Percentiles rank a stretch among this genome's conserved stretches.
Conservation (phyloP, 2,113 vertebrate species). For the Romanogobio albipinnatus region DNA sequence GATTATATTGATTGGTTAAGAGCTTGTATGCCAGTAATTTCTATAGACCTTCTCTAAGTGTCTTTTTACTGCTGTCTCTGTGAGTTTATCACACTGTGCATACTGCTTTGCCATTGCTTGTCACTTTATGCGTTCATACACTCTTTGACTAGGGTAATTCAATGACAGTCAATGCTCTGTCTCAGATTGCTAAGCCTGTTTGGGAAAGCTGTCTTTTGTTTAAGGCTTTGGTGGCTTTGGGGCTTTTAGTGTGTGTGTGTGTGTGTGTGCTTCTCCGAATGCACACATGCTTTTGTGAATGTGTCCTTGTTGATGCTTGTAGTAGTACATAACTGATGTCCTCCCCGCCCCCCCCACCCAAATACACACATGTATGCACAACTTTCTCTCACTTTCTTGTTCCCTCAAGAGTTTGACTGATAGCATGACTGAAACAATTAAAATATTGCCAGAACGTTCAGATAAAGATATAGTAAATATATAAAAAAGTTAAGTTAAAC, state of each 20-base stretch:
- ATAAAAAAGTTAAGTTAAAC: not conserved
- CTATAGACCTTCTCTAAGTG: not conserved
- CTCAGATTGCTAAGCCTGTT: constrained; percentile 48
- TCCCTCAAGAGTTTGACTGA: not conserved
- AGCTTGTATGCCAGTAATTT: constrained; percentile 23
- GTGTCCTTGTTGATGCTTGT: not conserved
- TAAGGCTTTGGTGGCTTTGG: constrained; percentile 36
- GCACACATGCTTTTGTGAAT: too few species aligned
- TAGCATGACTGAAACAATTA: not conserved
- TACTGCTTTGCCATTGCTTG: constrained; percentile 2
- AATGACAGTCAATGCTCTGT: constrained; percentile 56
- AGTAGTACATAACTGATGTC: not conserved
- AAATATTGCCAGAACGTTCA: not conserved
- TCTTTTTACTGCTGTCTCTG: constrained; percentile 41
- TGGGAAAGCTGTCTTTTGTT: constrained; percentile 44
- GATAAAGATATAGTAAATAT: not conserved
- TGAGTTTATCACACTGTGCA: constrained; percentile 36
- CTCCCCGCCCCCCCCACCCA: not conserved
- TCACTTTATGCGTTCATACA: constrained; percentile 31
- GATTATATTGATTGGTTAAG: constrained; percentile 44
- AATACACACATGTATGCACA: constrained; percentile 6
- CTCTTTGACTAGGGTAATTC: constrained; percentile 14
- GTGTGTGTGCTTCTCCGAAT: not conserved
- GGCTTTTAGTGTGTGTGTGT: constrained; percentile 39
- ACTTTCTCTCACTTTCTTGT: not conserved